Base-by-base conservation (phyloP, 1,140 invertebrate genomes). In the Drosophila ananassae region DNA sequence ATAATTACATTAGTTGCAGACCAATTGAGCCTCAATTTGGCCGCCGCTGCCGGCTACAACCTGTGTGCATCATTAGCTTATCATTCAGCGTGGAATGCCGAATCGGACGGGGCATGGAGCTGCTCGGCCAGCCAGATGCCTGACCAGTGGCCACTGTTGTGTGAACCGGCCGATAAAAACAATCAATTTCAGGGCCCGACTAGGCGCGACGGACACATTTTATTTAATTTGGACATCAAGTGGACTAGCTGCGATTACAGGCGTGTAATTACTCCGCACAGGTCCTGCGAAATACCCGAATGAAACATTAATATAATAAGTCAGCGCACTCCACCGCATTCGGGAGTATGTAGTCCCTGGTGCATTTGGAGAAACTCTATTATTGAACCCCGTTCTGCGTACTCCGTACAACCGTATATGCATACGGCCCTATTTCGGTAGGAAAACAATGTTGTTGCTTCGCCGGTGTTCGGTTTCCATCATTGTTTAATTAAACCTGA, bases 401-500 rank as follows among this genome's bases (percentile, higher is more conserved):
- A 6, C 25, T 6, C 25, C 25, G 28, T 24, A 17, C 59, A 34
- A 17, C 17, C 17, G 17, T 17, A 17, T 17, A 17, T 17, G 17
- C 17, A 17, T 17, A 17, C 2, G 34, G 34, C 12, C 34, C 25
- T 2, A 6, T 37, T 37, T 37, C 34, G 34, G 4, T 0, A 2
- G 21, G 7, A 8, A 5, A 28, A 22, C 54, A 10, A 55, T 75
- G 73, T 76, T 76, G 50, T 76, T 64, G 72, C 62, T 63, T 25
- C 47, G 55, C 53, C 50, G 59, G 62, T 73, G 66, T 66, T 81
- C 68, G 77, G 51, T 72, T 85, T 72, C 80, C 74, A 85, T 85
- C 81, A 82, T 87, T 85, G 81, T 87, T 87, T 85, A 85, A 87
- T 85, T 85, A 85, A 85, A 85, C 78, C 79, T 82, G 81, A 82